phyloP scores from a whole-genome alignment of 2,888 invertebrate species.

The Sympetrum striolatum region DNA sequence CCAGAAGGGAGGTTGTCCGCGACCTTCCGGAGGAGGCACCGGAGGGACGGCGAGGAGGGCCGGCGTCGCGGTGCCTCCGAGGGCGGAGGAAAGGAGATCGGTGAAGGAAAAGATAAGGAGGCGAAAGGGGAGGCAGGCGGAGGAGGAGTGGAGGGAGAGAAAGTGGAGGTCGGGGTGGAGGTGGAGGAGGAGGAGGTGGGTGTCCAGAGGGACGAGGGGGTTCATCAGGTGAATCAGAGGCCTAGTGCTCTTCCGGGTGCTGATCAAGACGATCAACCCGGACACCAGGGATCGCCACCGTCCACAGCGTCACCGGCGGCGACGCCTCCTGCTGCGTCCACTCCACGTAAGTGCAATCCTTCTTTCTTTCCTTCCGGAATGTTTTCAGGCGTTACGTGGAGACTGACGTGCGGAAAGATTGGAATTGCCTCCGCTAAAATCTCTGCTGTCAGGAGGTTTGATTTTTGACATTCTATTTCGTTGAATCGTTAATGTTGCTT shows the following conservation, averaged over 20 bases:
- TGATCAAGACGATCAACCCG: background rate
- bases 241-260: conserved; percentile 28
- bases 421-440: no score
- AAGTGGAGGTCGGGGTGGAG: background rate
- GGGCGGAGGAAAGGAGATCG: background rate
- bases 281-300: conserved; percentile 19
- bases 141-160: background rate
- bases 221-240: conserved; percentile 27
- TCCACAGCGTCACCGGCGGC: conserved; percentile 27
- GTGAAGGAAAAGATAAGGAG: background rate
- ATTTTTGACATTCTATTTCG: no score
- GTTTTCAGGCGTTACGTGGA: no score
- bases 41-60: background rate
- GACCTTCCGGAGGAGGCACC: background rate
- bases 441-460: no score
- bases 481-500: no score
- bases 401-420: no score
- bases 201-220: conserved; percentile 24
- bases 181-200: background rate
- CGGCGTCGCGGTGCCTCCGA: background rate
- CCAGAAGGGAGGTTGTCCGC: background rate
- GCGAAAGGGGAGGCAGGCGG: background rate
- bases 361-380: background rate
- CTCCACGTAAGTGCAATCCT: background rate
- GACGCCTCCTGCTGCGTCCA: conserved; percentile 19